Evolutionary conservation across 2,888 invertebrate species (phyloP), one percentile per base, ranked within the genome.

Genomic region (Pseudolycoriella hygida): DNA sequence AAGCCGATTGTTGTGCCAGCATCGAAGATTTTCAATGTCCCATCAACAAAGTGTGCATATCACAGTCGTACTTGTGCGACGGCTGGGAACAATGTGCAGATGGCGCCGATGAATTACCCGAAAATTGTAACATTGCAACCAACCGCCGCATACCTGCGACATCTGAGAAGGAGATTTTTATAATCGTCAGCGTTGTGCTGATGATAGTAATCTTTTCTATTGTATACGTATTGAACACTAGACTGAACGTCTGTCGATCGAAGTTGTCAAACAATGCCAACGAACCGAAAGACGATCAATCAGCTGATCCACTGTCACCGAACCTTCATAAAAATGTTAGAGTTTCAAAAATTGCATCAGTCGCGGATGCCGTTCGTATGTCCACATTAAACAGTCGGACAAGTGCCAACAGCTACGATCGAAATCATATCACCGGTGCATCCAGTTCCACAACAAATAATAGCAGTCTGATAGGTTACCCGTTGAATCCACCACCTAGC

Each of bases 401-500:
- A 48, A 71, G 72, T 51, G 20, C 43, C 3, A 76, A 76, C 17
- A 76, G 76, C 48, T 77, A 77, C 50, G 77, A 78, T 56, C 71
- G 84, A 38, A 77, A 78, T 59, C 77, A 78, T 50, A 75, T 80
- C 44, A 80, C 80, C 3, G 80, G 80, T 42, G 69, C 58, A 12
- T 68, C 60, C 5, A 67, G 61, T 50, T 68, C 62, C 0, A 66
- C 65, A 3, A 66, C 66, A 10, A 66, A 66, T 49, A 65, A 64
- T 17, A 64, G 63, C 42, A 65, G 65, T 47, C 60, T 65, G 59
- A 64, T 63, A 44, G 52, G 77, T 68, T 87, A 87, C 66, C 87
- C 90, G 1, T 71, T 88, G 32, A 92, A 25, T 25, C 92, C 92
- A 14, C 90, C 90, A 2, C 83, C 82, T 60, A 92, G 92, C 1